Evolutionary conservation across 1,140 invertebrate genomes (phyloP).

Genomic region (Panagrolaimus sp.): DNA sequence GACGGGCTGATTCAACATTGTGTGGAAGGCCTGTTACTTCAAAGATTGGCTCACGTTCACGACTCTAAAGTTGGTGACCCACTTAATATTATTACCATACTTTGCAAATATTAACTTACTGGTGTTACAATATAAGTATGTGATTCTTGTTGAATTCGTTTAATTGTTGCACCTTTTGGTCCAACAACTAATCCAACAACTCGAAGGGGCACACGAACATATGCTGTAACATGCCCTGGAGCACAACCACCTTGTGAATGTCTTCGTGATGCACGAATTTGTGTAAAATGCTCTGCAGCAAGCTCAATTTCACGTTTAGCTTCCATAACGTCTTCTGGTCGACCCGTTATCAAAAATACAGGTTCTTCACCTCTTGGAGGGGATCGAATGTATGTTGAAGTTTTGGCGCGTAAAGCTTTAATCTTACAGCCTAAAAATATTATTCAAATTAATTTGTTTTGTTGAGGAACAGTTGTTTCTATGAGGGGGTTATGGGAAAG

Average conservation of each 20-base stretch:
- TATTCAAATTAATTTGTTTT: too few species aligned
- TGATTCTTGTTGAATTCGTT: conserved; percentile 96
- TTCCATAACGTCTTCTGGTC: conserved; percentile 89
- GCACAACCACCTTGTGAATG: conserved; percentile 41
- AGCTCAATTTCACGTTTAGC: conserved; percentile 95
- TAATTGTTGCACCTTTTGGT: conserved; percentile 96
- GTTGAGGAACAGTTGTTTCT: too few species aligned
- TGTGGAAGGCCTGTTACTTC: conserved; percentile 94
- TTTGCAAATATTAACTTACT: background rate
- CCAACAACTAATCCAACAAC: conserved; percentile 97
- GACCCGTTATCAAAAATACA: conserved; percentile 97
- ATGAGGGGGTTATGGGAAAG: too few species aligned
- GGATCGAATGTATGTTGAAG: too few species aligned
- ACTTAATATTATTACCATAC: conserved; percentile 81
- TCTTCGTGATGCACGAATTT: conserved; percentile 83
- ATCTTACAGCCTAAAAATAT: conserved; percentile 87
- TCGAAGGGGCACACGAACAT: conserved; percentile 93
- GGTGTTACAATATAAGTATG: conserved; percentile 99
- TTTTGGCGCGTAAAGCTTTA: conserved; percentile 89
- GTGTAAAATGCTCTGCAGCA: conserved; percentile 95
- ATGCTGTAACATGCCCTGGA: conserved; percentile 71
- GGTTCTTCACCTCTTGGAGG: conserved; percentile 76
- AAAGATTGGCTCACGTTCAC: conserved; percentile 96
- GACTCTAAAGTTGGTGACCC: conserved; percentile 94
- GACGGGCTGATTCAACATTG: conserved; percentile 85